These are phyloP conservation scores for Lobophora halterata DNA, from an alignment of 2,888 invertebrate genomes.

Conservation along the genomic window DNA sequence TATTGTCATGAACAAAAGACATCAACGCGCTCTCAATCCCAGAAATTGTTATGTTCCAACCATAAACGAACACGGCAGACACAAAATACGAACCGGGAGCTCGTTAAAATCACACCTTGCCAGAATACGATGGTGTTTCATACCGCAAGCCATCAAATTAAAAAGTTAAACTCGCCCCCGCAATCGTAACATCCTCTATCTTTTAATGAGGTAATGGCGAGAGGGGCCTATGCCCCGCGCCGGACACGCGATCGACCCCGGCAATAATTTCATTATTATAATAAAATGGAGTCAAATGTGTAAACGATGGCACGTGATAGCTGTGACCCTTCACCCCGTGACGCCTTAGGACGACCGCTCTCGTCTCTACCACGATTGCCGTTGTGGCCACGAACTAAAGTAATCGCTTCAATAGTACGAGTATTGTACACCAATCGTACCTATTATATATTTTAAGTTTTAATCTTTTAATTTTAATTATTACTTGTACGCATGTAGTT, in stretches of 20 bases:
- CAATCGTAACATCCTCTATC: constrained; percentile 51
- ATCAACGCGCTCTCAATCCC: constrained; percentile 20
- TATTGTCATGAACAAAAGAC: constrained; percentile 22
- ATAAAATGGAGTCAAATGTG: constrained; percentile 74
- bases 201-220: constrained; percentile 71
- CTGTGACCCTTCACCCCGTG: constrained; percentile 43
- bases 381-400: too few species aligned
- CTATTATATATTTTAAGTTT: too few species aligned
- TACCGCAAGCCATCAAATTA: constrained; percentile 65
- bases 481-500: too few species aligned
- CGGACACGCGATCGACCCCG: constrained; percentile 56
- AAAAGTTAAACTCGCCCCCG: constrained; percentile 64
- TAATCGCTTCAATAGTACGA: too few species aligned
- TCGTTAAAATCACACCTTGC: constrained; percentile 64
- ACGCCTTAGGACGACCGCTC: background rate
- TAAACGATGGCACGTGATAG: constrained; percentile 69
- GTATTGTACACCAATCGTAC: too few species aligned
- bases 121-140: constrained; percentile 39
- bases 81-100: constrained; percentile 11
- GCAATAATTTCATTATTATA: constrained; percentile 75
- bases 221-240: constrained; percentile 46
- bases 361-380: too few species aligned
- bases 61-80: constrained; percentile 8
- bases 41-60: constrained; percentile 1
- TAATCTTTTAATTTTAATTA: too few species aligned